Evolutionary conservation across 2,797 vertebrate species (phyloP), one percentile per base, ranked within the genome.

Genomic region (Hapalemur alaotrensis): DNA sequence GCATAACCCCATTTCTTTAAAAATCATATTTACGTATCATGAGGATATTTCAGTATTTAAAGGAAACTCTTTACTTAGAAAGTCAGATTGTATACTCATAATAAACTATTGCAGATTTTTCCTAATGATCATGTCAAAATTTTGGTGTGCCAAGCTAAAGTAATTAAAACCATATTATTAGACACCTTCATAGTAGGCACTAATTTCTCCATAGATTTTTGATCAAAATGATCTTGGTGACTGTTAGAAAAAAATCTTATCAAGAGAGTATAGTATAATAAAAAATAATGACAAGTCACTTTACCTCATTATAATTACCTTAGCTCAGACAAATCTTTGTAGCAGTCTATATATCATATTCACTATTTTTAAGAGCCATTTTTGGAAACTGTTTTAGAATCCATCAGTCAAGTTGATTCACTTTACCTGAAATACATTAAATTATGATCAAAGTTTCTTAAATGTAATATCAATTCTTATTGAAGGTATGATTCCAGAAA

Each of bases 351-450:
- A 17, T 63, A 25, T 54, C 54, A 43, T 69, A 63, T 41, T 54
- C 6, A 41, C 46, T 50, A 32, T 61, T 18, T 38, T 88, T 48
- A 30, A 78, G 78, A 61, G 30, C n/a, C 30, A 25, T 72, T 94
- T 94, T 38, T 20, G 63, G 75, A 89, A 92, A 73, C 35, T 38
- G 1, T 85, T 83, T 72, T 52, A 87, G 82, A 78, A 82, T 93
- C 32, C 48, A 18, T 61, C 63, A 83, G n/a, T 75, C 43, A 57
- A 25, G 4, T 73, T 61, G 50, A 94, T 91, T 93, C 1, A 79
- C 75, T 95, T 91, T 95, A 65, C 65, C 65, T 95, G 18, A 89
- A 61, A 18, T 54, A 83, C 28, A 63, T 76, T 82, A 79, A 67
- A 61, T 84, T 82, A 41, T 46, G 35, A 73, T 80, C 18, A 23